Conservation (phyloP, 2,113 vertebrate genomes). For the Chionis minor region DNA sequence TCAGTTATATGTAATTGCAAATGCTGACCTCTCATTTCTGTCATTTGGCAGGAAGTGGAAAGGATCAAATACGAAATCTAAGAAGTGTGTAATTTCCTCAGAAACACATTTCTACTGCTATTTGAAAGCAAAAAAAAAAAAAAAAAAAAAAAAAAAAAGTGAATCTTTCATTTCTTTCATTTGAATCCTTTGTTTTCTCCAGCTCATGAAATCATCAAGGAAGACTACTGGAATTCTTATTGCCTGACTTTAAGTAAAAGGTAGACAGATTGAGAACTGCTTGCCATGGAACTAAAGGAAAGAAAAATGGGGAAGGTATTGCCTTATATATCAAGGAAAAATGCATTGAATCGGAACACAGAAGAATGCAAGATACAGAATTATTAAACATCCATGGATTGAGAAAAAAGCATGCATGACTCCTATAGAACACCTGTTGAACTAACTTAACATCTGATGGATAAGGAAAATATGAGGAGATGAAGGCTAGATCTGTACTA, state of each 20-base stretch:
- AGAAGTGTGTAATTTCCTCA: neutral
- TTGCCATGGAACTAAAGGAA: neutral
- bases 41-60: neutral
- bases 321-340: neutral
- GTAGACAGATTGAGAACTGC: neutral
- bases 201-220: neutral
- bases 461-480: slow-evolving; percentile 1
- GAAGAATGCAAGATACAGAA: neutral
- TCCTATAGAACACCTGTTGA: neutral
- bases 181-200: neutral
- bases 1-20: neutral
- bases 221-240: neutral
- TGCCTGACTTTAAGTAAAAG: neutral
- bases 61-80: neutral
- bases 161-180: neutral
- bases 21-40: neutral
- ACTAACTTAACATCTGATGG: neutral
- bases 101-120: neutral
- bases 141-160: neutral
- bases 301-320: neutral
- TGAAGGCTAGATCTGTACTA: neutral
- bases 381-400: neutral
- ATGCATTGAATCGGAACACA: neutral
- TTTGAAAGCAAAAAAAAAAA: neutral
- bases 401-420: neutral